These are phyloP conservation scores for Siniperca obscura DNA, from an alignment of 2,797 vertebrate species.

Conservation along the genomic window DNA sequence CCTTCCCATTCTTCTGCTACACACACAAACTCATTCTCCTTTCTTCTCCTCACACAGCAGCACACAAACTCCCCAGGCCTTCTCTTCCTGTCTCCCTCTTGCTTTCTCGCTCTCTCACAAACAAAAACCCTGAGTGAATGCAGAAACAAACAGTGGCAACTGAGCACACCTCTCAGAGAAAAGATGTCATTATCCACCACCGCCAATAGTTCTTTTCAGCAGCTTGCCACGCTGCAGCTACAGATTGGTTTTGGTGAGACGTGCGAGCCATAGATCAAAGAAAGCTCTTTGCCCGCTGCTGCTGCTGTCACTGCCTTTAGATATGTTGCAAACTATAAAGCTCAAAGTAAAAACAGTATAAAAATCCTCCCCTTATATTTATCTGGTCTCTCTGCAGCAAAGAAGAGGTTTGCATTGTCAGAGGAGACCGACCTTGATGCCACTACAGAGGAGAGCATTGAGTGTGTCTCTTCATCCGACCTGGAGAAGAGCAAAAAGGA, in stretches of 20 bases:
- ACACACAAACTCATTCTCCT: conserved; percentile 20
- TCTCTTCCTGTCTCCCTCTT: conserved; percentile 6
- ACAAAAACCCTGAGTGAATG: conserved; percentile 25
- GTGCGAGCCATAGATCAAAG: conserved; percentile 57
- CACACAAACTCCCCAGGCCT: conserved; percentile 18
- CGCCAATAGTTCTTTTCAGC: conserved; percentile 10
- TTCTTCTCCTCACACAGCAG: conserved; percentile 22
- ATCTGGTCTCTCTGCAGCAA: conserved; percentile 72
- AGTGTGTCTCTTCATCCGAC: conserved; percentile 78
- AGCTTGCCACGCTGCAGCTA: conserved; percentile 33
- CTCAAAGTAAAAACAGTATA: conserved; percentile 8
- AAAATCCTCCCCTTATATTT: neutral
- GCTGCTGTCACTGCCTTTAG: conserved; percentile 41
- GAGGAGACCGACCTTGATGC: conserved; percentile 79
- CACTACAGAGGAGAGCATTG: conserved; percentile 82
- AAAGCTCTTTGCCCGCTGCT: conserved; percentile 13
- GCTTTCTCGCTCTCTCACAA: conserved; percentile 24
- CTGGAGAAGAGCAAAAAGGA: conserved; percentile 75
- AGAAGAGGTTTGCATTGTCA: conserved; percentile 76
- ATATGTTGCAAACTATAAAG: conserved; percentile 28
- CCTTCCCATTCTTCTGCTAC: conserved; percentile 11
- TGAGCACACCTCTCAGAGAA: conserved; percentile 32
- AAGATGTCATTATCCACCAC: conserved; percentile 43
- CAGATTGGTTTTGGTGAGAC: conserved; percentile 43
- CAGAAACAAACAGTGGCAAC: conserved; percentile 21